Conservation (phyloP, 2,888 invertebrate species). For the Drosophila pseudotakahashii region DNA sequence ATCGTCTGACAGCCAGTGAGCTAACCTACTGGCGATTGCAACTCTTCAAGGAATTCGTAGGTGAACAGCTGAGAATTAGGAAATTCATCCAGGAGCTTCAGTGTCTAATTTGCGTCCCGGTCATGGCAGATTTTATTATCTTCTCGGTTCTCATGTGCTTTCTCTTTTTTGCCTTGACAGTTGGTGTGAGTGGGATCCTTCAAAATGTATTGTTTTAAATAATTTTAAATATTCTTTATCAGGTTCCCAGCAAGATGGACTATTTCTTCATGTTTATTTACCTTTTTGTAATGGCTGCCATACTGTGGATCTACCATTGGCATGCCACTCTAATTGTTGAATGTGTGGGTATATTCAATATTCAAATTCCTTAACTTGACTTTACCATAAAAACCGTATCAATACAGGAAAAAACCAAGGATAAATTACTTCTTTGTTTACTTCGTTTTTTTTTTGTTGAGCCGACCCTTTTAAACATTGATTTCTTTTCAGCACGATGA, state of each 20-base stretch:
- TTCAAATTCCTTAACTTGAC: background rate
- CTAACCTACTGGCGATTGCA: slow-evolving; percentile 53
- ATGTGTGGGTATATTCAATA: slow-evolving; percentile 19
- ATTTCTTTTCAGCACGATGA: slow-evolving; percentile 60
- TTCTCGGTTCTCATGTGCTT: slow-evolving; percentile 79
- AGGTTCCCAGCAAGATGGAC: slow-evolving; percentile 74
- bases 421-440: slow-evolving; percentile 4
- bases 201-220: background rate
- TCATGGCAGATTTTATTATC: slow-evolving; percentile 78
- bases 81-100: slow-evolving; percentile 62
- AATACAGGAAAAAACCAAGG: background rate
- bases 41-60: slow-evolving; percentile 63
- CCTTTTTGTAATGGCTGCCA: slow-evolving; percentile 67
- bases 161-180: slow-evolving; percentile 69
- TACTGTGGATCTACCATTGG: slow-evolving; percentile 81
- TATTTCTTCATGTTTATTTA: slow-evolving; percentile 72
- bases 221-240: background rate
- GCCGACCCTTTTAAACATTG: background rate
- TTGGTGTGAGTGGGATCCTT: slow-evolving; percentile 60
- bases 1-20: slow-evolving; percentile 14
- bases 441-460: background rate
- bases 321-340: slow-evolving; percentile 70
- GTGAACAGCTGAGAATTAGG: slow-evolving; percentile 68
- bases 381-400: background rate
- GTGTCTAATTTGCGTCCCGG: slow-evolving; percentile 67